Percentiles rank a stretch among this genome's conserved stretches.
Evolutionary conservation across 2,113 vertebrate species (phyloP).

Genomic region (Poicephalus gulielmi): DNA sequence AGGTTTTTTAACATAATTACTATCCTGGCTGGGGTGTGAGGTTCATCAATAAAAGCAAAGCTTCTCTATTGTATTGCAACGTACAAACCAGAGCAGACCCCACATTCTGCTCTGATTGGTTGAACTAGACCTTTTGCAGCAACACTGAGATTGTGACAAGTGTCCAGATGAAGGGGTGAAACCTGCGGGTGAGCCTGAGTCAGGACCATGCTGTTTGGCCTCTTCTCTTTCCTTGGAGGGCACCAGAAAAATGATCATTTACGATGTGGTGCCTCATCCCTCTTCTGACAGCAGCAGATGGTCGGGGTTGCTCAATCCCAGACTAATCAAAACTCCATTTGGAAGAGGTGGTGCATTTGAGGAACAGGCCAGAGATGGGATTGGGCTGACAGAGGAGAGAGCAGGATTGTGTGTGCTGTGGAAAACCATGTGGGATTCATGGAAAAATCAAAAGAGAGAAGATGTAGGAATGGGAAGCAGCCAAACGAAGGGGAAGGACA

Average conservation of each 20-base stretch:
- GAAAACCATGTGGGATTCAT: not conserved
- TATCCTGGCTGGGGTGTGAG: constrained; percentile 17
- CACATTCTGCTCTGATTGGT: not conserved
- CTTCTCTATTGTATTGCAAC: not conserved
- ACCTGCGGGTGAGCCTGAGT: not conserved
- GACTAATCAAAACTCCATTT: constrained; percentile 10
- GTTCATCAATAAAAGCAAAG: not conserved
- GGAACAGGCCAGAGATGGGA: constrained; percentile 8
- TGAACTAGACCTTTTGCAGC: not conserved
- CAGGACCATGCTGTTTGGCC: not conserved
- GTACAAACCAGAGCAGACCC: not conserved
- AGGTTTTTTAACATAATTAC: constrained; percentile 34
- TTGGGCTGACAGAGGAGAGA: not conserved
- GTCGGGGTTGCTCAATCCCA: constrained; percentile 18
- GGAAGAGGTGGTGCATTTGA: constrained; percentile 8
- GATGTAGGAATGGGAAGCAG: not conserved
- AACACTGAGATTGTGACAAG: not conserved
- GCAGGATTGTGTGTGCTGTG: not conserved
- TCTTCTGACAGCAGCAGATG: not conserved
- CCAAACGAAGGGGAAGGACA: not conserved
- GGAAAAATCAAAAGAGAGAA: constrained; percentile 27
- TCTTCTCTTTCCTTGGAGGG: not conserved
- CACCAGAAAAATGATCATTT: not conserved
- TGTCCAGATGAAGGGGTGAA: constrained; percentile 1
- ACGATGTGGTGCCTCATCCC: not conserved